phyloP scores from a whole-genome alignment of 2,888 invertebrate genomes.

The Tortrix viridana region DNA sequence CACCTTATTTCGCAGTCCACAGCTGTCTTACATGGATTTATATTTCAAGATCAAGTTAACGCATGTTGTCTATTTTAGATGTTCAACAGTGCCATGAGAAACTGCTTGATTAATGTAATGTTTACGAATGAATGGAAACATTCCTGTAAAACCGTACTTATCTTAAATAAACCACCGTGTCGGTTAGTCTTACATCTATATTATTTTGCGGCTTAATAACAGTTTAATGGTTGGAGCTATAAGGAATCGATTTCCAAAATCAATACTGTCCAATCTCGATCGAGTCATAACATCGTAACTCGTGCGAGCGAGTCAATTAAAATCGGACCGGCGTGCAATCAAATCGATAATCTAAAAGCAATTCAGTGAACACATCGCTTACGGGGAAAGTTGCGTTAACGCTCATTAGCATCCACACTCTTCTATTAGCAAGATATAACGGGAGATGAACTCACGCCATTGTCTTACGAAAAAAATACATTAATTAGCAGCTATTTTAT shows the following conservation, averaged over 20 bases:
- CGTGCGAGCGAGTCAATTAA: slow-evolving; percentile 38
- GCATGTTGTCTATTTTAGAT: too few species aligned
- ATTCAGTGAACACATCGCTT: slow-evolving; percentile 45
- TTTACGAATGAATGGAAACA: too few species aligned
- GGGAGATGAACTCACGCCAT: slow-evolving; percentile 52
- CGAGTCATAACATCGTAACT: slow-evolving; percentile 18
- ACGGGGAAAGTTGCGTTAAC: slow-evolving; percentile 49
- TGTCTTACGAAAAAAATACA: slow-evolving; percentile 37
- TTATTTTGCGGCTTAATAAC: not conserved
- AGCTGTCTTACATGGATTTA: slow-evolving; percentile 13
- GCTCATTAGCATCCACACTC: slow-evolving; percentile 38
- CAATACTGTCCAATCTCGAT: slow-evolving; percentile 11
- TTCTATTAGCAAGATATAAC: slow-evolving; percentile 45
- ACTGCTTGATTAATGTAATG: too few species aligned
- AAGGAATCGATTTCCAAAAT: too few species aligned
- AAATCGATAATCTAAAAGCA: slow-evolving; percentile 47
- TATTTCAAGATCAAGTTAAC: too few species aligned
- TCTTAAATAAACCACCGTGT: too few species aligned
- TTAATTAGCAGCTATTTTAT: slow-evolving; percentile 38
- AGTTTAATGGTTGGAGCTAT: too few species aligned
- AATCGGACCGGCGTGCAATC: slow-evolving; percentile 45
- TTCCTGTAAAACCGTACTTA: too few species aligned
- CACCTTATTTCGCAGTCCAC: slow-evolving; percentile 7
- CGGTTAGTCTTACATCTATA: too few species aligned
- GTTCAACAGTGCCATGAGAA: too few species aligned